Conservation (phyloP, 2,113 vertebrate genomes). For the Ctenodactylus gundi region DNA sequence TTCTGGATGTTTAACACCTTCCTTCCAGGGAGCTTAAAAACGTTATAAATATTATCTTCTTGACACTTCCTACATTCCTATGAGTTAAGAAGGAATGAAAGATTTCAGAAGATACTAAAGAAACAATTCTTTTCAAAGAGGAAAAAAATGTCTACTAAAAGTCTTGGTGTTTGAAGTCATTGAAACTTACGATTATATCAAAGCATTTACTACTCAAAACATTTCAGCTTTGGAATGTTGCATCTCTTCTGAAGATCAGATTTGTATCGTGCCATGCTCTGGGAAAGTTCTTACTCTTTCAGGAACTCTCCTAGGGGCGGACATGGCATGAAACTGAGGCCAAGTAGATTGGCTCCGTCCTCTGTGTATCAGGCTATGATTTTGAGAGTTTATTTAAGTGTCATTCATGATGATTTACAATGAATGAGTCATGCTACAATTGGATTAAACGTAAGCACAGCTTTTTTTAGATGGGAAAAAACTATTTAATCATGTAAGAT, state of each 20-base stretch:
- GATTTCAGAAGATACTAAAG: conserved; percentile 18
- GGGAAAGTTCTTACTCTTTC: conserved; percentile 7
- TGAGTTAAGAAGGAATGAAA: neutral
- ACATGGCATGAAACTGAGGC: neutral
- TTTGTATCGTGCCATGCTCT: neutral
- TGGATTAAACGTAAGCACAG: neutral
- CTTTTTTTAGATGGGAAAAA: neutral
- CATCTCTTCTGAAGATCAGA: conserved; percentile 15
- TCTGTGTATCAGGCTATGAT: neutral
- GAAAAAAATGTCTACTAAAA: neutral
- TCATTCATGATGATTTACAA: neutral
- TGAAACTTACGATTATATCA: conserved; percentile 39
- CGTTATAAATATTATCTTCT: neutral
- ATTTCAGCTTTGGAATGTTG: conserved; percentile 19
- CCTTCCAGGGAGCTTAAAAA: neutral
- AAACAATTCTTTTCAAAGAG: neutral
- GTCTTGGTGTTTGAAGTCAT: conserved; percentile 28
- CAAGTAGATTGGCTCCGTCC: neutral
- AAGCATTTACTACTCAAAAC: conserved; percentile 34
- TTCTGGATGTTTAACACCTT: neutral
- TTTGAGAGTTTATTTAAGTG: neutral
- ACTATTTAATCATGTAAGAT: conserved; percentile 4
- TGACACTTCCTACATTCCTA: neutral
- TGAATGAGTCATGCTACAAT: neutral
- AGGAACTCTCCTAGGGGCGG: neutral